Percentiles rank a stretch among this genome's conserved stretches.
phyloP scores from a whole-genome alignment of 2,888 invertebrate genomes.

The Rhamphomyia laevipes region DNA sequence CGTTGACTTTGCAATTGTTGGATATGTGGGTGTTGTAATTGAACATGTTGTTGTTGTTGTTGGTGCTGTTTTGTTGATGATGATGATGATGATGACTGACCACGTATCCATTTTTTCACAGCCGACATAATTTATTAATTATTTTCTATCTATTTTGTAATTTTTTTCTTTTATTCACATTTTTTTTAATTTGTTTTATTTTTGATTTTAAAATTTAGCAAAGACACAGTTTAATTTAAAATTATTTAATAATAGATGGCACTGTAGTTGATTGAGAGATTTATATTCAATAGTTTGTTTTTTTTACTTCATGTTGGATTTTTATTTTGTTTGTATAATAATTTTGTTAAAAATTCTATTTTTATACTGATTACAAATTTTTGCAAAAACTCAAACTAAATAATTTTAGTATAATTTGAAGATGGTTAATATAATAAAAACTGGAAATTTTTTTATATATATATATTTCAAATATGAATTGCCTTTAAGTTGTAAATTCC shows the following conservation, averaged over 20 bases:
- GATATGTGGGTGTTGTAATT: conserved; percentile 16
- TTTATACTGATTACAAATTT: too few species aligned
- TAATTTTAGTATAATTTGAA: too few species aligned
- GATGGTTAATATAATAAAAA: too few species aligned
- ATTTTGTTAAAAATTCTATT: too few species aligned
- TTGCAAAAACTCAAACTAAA: too few species aligned
- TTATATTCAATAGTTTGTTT: neutral
- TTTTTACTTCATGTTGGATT: too few species aligned
- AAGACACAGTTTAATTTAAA: neutral
- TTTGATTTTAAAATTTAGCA: neutral
- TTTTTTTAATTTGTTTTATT: neutral
- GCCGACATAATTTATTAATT: conserved; percentile 27
- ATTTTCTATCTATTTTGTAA: conserved; percentile 1
- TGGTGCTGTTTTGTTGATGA: neutral
- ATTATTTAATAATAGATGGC: neutral
- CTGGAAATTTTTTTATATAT: too few species aligned
- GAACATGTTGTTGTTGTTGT: neutral
- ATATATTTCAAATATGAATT: too few species aligned
- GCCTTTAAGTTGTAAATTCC: too few species aligned
- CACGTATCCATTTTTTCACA: conserved; percentile 35
- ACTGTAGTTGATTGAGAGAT: neutral
- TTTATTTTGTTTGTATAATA: too few species aligned
- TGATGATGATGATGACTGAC: conserved; percentile 24
- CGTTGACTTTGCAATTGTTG: conserved; percentile 22
- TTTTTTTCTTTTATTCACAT: conserved; percentile 4